These are phyloP conservation scores for Alviniconcha strummeri DNA, from an alignment of 2,888 invertebrate species.

Conservation along the genomic window DNA sequence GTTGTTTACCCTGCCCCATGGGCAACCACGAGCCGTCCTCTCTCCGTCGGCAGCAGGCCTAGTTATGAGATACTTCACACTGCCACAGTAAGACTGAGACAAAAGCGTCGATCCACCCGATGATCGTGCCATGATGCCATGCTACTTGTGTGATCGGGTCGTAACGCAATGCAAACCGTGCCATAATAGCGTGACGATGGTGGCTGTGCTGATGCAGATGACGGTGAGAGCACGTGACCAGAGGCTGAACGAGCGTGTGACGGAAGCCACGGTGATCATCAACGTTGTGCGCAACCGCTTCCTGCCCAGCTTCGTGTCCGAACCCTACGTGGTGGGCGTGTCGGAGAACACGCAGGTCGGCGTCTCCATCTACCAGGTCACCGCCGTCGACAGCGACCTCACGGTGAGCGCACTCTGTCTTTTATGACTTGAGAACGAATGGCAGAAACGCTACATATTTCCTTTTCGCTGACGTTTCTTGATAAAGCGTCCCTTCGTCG, in stretches of 20 bases:
- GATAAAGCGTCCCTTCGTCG: not conserved
- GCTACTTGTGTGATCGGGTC: no score
- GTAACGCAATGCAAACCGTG: no score
- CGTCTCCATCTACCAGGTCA: constrained; percentile 48
- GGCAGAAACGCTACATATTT: not conserved
- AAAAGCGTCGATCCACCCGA: no score
- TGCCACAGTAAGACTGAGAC: no score
- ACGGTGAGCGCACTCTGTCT: constrained; percentile 42
- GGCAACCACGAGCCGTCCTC: no score
- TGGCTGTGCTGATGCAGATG: constrained; percentile 43
- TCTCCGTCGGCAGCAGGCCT: no score
- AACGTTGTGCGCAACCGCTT: constrained; percentile 56
- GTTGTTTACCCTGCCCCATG: no score
- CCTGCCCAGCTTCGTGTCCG: constrained; percentile 52
- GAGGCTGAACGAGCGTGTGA: constrained; percentile 47
- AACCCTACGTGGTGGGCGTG: constrained; percentile 46
- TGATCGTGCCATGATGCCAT: no score
- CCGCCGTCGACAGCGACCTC: constrained; percentile 58
- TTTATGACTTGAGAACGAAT: not conserved
- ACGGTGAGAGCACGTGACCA: constrained; percentile 51
- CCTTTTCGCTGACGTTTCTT: not conserved
- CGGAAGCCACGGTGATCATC: constrained; percentile 53
- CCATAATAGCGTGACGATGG: no score
- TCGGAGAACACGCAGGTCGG: constrained; percentile 54
- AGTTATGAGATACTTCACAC: no score